Evolutionary conservation across 64 coral and sea anemone species (phyloP).

Genomic region (Platygyra sinensis): DNA sequence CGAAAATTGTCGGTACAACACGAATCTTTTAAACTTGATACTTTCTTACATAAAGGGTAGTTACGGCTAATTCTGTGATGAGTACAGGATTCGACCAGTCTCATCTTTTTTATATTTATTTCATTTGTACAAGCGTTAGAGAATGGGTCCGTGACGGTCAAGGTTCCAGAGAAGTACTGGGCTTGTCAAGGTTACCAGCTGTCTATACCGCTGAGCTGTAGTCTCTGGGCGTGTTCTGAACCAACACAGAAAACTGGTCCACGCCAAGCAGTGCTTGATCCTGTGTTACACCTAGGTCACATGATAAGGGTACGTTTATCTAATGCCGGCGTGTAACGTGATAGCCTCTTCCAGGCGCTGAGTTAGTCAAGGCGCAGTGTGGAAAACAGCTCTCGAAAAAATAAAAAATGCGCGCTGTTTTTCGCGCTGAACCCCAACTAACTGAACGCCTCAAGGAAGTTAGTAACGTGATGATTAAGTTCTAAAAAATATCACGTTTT

Average conservation of each 20-base stretch:
- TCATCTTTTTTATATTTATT: constrained; percentile 18
- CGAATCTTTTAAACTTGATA: no score
- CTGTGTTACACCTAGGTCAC: neutral
- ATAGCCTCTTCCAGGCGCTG: no score
- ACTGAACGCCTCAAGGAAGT: no score
- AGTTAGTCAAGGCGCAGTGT: no score
- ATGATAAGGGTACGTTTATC: neutral
- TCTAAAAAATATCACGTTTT: neutral
- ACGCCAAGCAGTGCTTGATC: neutral
- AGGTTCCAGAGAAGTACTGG: constrained; percentile 53
- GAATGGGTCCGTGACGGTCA: constrained; percentile 37
- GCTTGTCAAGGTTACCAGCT: constrained; percentile 42
- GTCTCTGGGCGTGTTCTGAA: constrained; percentile 56
- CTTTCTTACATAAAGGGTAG: no score
- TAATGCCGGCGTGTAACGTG: no score
- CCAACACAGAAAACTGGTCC: neutral
- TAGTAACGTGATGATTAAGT: neutral
- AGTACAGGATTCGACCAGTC: constrained; percentile 23
- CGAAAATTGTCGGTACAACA: no score
- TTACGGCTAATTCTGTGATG: neutral
- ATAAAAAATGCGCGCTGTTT: no score
- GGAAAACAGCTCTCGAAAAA: no score
- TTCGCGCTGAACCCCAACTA: no score
- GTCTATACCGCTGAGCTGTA: neutral
- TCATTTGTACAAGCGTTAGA: constrained; percentile 20